Evolutionary conservation across 2,888 invertebrate species (phyloP).

Genomic region (Nomada lathburiana): DNA sequence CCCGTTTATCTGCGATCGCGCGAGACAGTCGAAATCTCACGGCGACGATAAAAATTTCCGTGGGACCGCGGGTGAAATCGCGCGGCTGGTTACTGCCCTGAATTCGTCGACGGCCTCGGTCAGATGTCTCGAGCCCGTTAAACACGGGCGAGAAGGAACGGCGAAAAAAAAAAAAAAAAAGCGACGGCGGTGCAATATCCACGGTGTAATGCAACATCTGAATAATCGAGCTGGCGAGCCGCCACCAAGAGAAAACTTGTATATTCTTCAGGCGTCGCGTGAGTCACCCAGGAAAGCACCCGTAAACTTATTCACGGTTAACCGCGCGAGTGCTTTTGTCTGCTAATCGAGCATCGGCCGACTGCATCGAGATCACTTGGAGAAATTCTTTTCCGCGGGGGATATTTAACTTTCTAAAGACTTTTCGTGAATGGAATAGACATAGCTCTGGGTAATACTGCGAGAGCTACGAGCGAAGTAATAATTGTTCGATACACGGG

Average conservation of each 20-base stretch:
- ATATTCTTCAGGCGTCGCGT: conserved; percentile 47
- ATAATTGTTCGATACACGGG: neutral
- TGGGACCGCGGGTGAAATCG: conserved; percentile 21
- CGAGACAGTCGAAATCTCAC: conserved; percentile 38
- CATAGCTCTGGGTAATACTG: too few species aligned
- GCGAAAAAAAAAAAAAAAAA: conserved; percentile 36
- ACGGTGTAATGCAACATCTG: conserved; percentile 51
- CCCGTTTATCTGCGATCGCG: conserved; percentile 44
- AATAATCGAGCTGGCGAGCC: conserved; percentile 58
- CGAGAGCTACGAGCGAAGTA: too few species aligned
- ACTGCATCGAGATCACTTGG: neutral
- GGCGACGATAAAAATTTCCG: conserved; percentile 43
- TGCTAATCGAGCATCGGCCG: neutral
- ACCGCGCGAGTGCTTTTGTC: neutral
- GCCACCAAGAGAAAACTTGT: conserved; percentile 57
- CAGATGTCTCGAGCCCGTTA: conserved; percentile 25
- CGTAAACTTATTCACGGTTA: conserved; percentile 50
- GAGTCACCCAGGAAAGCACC: conserved; percentile 59
- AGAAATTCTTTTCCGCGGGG: conserved; percentile 9
- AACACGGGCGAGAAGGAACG: conserved; percentile 17
- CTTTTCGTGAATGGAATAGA: neutral
- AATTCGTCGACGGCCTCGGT: conserved; percentile 34
- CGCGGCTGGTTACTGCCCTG: conserved; percentile 15
- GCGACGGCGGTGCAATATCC: conserved; percentile 43
- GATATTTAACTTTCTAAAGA: neutral